phyloP scores from a whole-genome alignment of 2,797 vertebrate genomes.

The Decapterus maruadsi region DNA sequence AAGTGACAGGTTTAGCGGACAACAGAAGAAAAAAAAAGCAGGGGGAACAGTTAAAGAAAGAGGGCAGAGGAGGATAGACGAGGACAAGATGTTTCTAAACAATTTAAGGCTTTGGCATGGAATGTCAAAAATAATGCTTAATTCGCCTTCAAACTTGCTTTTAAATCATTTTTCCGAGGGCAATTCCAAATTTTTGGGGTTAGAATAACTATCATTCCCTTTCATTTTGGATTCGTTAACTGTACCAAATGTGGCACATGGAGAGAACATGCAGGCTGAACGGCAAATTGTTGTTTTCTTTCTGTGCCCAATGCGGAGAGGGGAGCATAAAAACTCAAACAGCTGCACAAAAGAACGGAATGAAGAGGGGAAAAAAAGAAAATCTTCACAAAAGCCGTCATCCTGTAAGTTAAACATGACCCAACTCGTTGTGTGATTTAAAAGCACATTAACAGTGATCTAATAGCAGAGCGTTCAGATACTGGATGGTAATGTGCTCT shows the following conservation, averaged over 20 bases:
- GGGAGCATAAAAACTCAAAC: slow-evolving; percentile 62
- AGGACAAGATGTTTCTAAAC: slow-evolving; percentile 41
- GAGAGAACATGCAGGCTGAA: slow-evolving; percentile 27
- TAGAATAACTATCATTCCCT: slow-evolving; percentile 22
- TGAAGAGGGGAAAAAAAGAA: not conserved
- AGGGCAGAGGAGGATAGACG: slow-evolving; percentile 20
- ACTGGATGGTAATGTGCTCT: slow-evolving; percentile 45
- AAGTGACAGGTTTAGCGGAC: slow-evolving; percentile 73
- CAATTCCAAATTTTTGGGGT: slow-evolving; percentile 27
- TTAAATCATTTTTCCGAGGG: slow-evolving; percentile 13
- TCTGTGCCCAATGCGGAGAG: slow-evolving; percentile 19
- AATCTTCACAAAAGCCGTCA: slow-evolving; percentile 38
- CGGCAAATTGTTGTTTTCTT: slow-evolving; percentile 39
- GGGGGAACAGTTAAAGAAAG: not conserved
- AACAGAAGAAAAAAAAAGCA: slow-evolving; percentile 27
- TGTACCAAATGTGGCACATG: slow-evolving; percentile 29
- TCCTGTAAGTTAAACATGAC: slow-evolving; percentile 63
- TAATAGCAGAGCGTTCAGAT: slow-evolving; percentile 44
- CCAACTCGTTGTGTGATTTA: slow-evolving; percentile 49
- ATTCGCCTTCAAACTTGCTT: not conserved
- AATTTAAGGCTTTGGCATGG: slow-evolving; percentile 27
- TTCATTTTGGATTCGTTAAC: slow-evolving; percentile 40
- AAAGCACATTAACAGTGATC: slow-evolving; percentile 59
- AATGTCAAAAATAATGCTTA: slow-evolving; percentile 34
- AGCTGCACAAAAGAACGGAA: slow-evolving; percentile 40